Conservation (phyloP, 2,888 invertebrate genomes). For the Cactoblastis cactorum region DNA sequence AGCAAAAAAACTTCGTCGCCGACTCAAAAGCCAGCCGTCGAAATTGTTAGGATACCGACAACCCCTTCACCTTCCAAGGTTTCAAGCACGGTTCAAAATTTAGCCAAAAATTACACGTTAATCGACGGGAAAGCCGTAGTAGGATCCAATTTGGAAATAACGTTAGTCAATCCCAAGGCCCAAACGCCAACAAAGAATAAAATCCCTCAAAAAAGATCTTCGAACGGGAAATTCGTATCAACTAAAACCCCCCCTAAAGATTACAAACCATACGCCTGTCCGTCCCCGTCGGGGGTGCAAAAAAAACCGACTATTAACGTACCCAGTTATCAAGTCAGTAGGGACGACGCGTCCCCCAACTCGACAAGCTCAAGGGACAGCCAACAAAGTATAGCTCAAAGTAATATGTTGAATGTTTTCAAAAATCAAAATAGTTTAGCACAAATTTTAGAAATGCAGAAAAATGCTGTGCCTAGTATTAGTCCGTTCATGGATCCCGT, state of each 20-base stretch:
- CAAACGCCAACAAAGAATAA: constrained; percentile 48
- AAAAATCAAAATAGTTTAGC: constrained; percentile 32
- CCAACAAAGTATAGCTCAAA: constrained; percentile 21
- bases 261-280: constrained; percentile 30
- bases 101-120: constrained; percentile 66
- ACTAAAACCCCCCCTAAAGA: constrained; percentile 68
- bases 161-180: constrained; percentile 78
- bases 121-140: constrained; percentile 67
- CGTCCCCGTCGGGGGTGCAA: constrained; percentile 29
- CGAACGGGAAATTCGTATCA: constrained; percentile 76
- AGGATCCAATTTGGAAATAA: constrained; percentile 85
- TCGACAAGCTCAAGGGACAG: constrained; percentile 43
- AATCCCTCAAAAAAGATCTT: constrained; percentile 69
- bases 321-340: constrained; percentile 56
- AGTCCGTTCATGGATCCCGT: constrained; percentile 55
- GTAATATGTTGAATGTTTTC: constrained; percentile 23
- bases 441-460: constrained; percentile 43
- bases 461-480: constrained; percentile 31
- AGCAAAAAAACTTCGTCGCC: constrained; percentile 48
- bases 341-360: constrained; percentile 51
- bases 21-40: constrained; percentile 63
- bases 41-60: constrained; percentile 77
- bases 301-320: constrained; percentile 51
- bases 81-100: constrained; percentile 56
- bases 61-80: constrained; percentile 56